Conservation (phyloP, 2,113 vertebrate genomes). For the Eulemur rufifrons region DNA sequence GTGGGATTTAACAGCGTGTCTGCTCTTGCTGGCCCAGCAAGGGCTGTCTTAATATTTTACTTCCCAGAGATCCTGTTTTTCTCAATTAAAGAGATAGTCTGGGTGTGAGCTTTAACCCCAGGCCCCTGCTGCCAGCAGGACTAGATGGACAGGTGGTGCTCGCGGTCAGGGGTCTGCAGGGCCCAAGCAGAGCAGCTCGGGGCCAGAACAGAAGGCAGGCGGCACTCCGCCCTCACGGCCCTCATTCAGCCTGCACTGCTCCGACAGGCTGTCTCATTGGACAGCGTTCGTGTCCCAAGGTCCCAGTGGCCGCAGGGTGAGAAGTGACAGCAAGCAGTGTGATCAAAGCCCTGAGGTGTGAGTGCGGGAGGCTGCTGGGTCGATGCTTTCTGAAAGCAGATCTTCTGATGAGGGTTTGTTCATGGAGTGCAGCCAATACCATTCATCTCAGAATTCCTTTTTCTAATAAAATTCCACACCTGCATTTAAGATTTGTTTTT, state of each 20-base stretch:
- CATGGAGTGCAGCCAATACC: fast-evolving
- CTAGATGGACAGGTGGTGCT: fast-evolving
- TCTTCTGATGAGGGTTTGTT: background rate
- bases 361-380: fast-evolving
- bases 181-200: background rate
- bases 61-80: background rate
- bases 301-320: too few species aligned
- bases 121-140: too few species aligned
- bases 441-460: background rate
- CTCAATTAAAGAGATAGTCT: background rate
- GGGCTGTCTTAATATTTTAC: background rate
- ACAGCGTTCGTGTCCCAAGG: background rate
- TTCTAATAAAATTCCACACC: background rate
- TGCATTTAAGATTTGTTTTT: background rate
- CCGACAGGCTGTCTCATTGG: fast-evolving
- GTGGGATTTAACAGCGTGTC: background rate
- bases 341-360: fast-evolving
- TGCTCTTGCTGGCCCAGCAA: background rate
- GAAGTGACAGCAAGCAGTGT: fast-evolving
- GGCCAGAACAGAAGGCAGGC: background rate
- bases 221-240: fast-evolving
- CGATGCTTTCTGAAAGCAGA: fast-evolving
- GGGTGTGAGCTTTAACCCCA: background rate
- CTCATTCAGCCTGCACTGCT: background rate
- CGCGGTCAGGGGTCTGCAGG: background rate